phyloP scores from a whole-genome alignment of 2,888 invertebrate species.

The Drosophila robusta region DNA sequence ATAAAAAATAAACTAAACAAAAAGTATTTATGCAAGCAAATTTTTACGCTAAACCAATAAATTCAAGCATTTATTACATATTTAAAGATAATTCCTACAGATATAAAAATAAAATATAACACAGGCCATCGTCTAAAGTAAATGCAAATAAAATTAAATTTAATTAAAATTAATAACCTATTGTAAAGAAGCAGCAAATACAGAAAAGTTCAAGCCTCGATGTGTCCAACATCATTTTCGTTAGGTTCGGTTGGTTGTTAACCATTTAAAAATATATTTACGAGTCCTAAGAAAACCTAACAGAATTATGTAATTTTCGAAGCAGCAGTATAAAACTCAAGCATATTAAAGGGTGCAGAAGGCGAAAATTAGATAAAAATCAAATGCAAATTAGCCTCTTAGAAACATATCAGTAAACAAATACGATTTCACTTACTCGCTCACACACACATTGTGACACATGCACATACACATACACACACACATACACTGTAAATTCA shows the following conservation, averaged over 20 bases:
- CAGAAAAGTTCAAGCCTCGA: slow-evolving; percentile 23
- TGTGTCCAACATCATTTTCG: slow-evolving; percentile 33
- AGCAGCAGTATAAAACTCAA: slow-evolving; percentile 11
- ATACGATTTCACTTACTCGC: slow-evolving; percentile 54
- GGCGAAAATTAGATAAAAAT: slow-evolving; percentile 44
- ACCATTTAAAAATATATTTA: slow-evolving; percentile 12
- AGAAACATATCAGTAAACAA: slow-evolving; percentile 84
- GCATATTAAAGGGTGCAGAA: slow-evolving; percentile 26
- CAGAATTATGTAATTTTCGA: slow-evolving; percentile 15
- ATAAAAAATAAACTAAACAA: slow-evolving; percentile 19
- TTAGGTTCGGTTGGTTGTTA: slow-evolving; percentile 43
- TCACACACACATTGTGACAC: slow-evolving; percentile 27
- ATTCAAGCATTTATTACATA: slow-evolving; percentile 67
- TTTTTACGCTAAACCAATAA: slow-evolving; percentile 63
- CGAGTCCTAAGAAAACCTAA: slow-evolving; percentile 36
- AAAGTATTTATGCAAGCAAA: slow-evolving; percentile 58
- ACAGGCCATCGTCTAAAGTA: slow-evolving; percentile 22
- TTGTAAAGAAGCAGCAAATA: slow-evolving; percentile 10
- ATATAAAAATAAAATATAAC: slow-evolving; percentile 27
- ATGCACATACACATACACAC: slow-evolving; percentile 21
- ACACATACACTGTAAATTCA: slow-evolving; percentile 68
- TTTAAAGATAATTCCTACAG: slow-evolving; percentile 52
- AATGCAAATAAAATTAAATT: slow-evolving; percentile 27
- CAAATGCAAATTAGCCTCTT: slow-evolving; percentile 83
- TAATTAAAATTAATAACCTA: slow-evolving; percentile 28